These are phyloP conservation scores for Geophilus truncorum DNA, from an alignment of 2,888 invertebrate species.

Conservation along the genomic window DNA sequence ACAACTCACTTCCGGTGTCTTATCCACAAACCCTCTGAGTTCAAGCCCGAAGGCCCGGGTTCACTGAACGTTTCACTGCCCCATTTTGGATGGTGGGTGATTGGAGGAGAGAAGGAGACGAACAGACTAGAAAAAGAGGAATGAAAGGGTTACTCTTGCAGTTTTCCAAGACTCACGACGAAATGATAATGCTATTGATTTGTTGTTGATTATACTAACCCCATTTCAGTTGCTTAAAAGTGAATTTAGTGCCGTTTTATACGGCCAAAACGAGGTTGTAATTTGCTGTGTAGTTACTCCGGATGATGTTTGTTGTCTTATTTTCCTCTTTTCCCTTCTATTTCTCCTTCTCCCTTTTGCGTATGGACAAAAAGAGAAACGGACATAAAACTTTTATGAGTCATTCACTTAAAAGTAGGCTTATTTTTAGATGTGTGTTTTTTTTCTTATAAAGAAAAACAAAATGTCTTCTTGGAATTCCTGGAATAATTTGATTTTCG, in stretches of 20 bases:
- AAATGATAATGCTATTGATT: no score
- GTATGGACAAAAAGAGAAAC: background rate
- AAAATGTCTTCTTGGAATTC: background rate
- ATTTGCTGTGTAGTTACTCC: background rate
- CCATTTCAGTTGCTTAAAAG: background rate
- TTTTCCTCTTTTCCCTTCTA: background rate
- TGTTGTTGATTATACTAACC: background rate
- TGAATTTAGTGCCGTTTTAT: background rate
- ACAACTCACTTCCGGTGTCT: background rate
- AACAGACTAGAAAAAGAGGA: no score
- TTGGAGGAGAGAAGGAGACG: background rate
- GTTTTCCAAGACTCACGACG: no score
- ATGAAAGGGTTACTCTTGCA: no score
- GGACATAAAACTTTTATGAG: constrained; percentile 27
- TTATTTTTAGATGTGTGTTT: background rate
- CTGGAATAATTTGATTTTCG: background rate
- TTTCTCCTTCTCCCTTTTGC: background rate
- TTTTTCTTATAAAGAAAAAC: background rate
- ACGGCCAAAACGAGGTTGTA: background rate
- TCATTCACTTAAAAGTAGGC: constrained; percentile 10
- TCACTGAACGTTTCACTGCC: background rate
- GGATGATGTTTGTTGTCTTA: background rate
- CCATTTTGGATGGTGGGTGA: background rate
- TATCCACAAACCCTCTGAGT: background rate
- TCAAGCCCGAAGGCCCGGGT: background rate